Base-by-base conservation (phyloP, 1,140 invertebrate species). In the Platorchestia sp. region DNA sequence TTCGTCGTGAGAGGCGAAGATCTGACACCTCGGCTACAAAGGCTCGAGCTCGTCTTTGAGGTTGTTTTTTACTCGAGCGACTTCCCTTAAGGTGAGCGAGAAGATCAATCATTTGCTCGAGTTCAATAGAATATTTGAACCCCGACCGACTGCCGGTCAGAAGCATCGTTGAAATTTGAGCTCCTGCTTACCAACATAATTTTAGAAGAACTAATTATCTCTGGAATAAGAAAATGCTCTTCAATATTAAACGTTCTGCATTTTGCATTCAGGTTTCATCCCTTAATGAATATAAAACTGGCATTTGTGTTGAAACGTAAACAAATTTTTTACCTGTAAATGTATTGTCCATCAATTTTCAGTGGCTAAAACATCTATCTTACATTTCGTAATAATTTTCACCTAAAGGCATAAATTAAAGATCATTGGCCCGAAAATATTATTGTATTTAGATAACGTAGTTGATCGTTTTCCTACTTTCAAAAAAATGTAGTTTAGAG, bases 81-180 rank as follows among this genome's bases (percentile, higher is more conserved):
- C 41, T 90, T 90, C 87, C 41, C 10, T 45, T 1, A 43, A 90
- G 87, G 41, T 41, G 44, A 90, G 44, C 41, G 44, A 90, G 87
- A 90, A 90, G 87, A 90, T 90, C 87, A 90, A 90, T 90, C 87
- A 90, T 90, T 90, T 43, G 41, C 87, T 14, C 0, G 44, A 22
- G 22, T 90, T 90, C 87, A 90, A 90, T 90, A 36, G 87, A 90
- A 90, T 43, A 90, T 90, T 90, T 90, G 44, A 90, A 42, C 19
- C 44, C 10, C 87, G 41, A 36, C 27, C 7, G 59, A 90, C 41
- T 42, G 44, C 41, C 41, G 87, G 42, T 90, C 87, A 90, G 42
- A 90, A 90, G 87, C 87, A 90, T 75, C 59, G 59, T 14, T 10
- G 27, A 75, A 75, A 75, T 75, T 75, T 75, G 10, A 75, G 59